These are phyloP conservation scores for Gambelia wislizenii DNA, from an alignment of 2,797 vertebrate species.

Conservation along the genomic window DNA sequence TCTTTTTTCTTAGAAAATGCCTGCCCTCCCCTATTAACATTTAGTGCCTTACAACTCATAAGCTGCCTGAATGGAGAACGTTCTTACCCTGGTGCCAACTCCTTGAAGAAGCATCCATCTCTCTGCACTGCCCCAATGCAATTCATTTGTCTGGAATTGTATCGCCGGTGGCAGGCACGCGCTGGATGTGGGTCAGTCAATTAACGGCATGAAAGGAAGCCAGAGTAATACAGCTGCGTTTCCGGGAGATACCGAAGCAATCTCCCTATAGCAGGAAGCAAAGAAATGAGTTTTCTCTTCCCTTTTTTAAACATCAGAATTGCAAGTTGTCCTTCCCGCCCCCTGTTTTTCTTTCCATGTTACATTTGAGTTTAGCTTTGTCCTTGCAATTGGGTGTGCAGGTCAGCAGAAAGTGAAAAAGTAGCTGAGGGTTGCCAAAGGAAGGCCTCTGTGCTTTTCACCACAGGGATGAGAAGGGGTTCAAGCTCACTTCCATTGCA, in stretches of 20 bases:
- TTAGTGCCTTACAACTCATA: background rate
- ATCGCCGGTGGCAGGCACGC: background rate
- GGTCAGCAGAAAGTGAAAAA: too few species aligned
- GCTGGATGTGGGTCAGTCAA: conserved; percentile 18
- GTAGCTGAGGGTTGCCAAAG: too few species aligned
- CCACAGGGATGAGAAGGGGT: background rate
- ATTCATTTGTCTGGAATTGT: conserved; percentile 23
- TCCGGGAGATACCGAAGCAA: conserved; percentile 3
- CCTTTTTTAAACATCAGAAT: background rate
- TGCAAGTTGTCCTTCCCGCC: too few species aligned
- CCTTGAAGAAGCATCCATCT: conserved; percentile 22
- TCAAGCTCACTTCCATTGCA: background rate
- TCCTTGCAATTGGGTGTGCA: background rate
- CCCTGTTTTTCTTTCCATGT: background rate
- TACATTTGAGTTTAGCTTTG: background rate
- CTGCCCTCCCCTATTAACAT: background rate
- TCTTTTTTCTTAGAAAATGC: too few species aligned
- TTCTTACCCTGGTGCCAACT: background rate
- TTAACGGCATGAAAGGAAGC: conserved; percentile 27
- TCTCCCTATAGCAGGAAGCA: background rate
- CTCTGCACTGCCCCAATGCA: background rate
- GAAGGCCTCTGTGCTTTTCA: too few species aligned
- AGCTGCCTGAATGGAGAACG: background rate
- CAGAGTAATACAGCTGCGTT: conserved; percentile 29
- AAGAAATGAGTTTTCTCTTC: background rate